Percentiles rank a stretch among this genome's conserved stretches.
phyloP scores from a whole-genome alignment of 2,888 invertebrate genomes.

The Encarsia formosa region DNA sequence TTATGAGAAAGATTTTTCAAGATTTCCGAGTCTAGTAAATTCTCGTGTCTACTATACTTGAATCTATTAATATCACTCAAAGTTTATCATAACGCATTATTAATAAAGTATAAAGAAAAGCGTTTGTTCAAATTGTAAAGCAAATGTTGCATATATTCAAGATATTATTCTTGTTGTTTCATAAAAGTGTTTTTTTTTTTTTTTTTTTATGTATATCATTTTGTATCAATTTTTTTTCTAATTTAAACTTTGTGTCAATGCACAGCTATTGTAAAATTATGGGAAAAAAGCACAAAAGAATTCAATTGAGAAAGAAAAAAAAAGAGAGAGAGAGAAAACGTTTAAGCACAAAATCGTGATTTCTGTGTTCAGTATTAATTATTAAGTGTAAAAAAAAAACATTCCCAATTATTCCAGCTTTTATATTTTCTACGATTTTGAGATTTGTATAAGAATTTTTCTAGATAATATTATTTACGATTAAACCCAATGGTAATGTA shows the following conservation, averaged over 20 bases:
- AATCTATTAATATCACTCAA: conserved; percentile 22
- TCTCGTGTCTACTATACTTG: conserved; percentile 20
- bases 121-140: conserved; percentile 21
- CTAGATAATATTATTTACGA: conserved; percentile 22
- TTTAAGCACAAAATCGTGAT: conserved; percentile 27
- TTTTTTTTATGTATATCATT: conserved; percentile 11
- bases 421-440: conserved; percentile 25
- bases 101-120: conserved; percentile 10
- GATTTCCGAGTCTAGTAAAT: conserved; percentile 21
- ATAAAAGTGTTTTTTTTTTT: conserved; percentile 16
- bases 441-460: conserved; percentile 20
- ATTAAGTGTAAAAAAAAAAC: conserved; percentile 21
- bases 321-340: conserved; percentile 15
- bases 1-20: conserved; percentile 18
- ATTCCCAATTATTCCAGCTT: conserved; percentile 23
- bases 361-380: conserved; percentile 29
- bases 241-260: too few relatives aligned
- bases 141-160: conserved; percentile 25
- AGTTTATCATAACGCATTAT: conserved; percentile 15
- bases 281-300: too few relatives aligned
- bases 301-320: conserved; percentile 12
- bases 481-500: conserved; percentile 11
- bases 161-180: conserved; percentile 19
- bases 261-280: too few relatives aligned
- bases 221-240: too few relatives aligned